These are phyloP conservation scores for Melopsittacus undulatus DNA, from an alignment of 2,797 vertebrate genomes.

Conservation along the genomic window DNA sequence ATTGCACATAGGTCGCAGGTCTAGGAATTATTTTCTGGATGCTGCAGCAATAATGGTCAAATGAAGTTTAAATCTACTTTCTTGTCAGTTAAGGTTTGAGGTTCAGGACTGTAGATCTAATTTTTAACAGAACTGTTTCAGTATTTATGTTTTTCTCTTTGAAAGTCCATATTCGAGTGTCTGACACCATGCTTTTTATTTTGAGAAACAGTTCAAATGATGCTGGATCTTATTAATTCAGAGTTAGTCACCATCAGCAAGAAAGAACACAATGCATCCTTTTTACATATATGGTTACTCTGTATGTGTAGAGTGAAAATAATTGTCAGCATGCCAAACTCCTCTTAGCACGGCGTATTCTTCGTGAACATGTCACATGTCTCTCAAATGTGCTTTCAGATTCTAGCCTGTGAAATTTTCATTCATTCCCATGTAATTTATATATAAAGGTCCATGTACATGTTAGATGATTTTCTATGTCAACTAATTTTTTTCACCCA, in stretches of 20 bases:
- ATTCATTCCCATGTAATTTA: not conserved
- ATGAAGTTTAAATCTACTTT: not conserved
- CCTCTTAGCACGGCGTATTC: not conserved
- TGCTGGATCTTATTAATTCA: not conserved
- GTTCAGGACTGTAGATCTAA: not conserved
- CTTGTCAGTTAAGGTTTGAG: not conserved
- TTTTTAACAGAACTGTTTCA: not conserved
- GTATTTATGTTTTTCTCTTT: not conserved
- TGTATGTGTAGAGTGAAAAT: not conserved
- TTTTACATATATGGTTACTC: not conserved
- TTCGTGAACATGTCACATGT: not conserved
- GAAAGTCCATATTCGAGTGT: fast-evolving
- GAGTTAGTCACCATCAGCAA: not conserved
- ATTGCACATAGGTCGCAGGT: not conserved
- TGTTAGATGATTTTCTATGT: not conserved
- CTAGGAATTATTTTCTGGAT: not conserved
- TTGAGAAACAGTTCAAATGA: not conserved
- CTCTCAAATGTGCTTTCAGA: not conserved
- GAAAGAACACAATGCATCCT: not conserved
- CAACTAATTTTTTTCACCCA: not conserved
- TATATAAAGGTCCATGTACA: not conserved
- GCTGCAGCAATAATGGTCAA: not conserved
- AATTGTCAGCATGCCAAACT: not conserved
- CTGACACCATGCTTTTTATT: fast-evolving
- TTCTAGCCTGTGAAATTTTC: not conserved